Evolutionary conservation across 2,888 invertebrate species (phyloP).

Genomic region (Macaria notata): DNA sequence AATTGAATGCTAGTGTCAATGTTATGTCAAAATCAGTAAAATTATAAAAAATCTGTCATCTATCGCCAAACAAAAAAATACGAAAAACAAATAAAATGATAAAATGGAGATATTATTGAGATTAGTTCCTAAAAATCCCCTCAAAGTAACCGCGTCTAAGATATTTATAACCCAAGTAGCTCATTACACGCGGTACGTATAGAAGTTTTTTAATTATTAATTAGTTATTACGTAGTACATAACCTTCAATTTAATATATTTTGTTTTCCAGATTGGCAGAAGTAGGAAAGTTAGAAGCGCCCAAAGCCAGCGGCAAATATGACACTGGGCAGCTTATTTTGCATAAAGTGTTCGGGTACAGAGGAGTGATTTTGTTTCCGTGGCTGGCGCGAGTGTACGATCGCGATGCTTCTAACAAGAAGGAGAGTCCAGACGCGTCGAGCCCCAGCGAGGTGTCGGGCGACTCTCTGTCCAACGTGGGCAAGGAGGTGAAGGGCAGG

Average conservation of each 20-base stretch:
- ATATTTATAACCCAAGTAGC: constrained; percentile 70
- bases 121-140: constrained; percentile 64
- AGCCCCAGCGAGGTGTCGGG: constrained; percentile 52
- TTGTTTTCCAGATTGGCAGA: constrained; percentile 89
- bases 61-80: constrained; percentile 62
- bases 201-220: constrained; percentile 1
- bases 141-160: constrained; percentile 64
- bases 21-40: constrained; percentile 8
- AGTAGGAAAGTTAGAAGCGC: constrained; percentile 94
- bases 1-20: constrained; percentile 4
- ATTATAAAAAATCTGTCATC: constrained; percentile 13
- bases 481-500: constrained; percentile 94
- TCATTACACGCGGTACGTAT: constrained; percentile 68
- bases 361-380: constrained; percentile 98
- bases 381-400: constrained; percentile 98
- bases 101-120: constrained; percentile 79
- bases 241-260: constrained; percentile 52
- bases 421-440: constrained; percentile 71
- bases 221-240: constrained; percentile 53
- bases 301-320: constrained; percentile 94
- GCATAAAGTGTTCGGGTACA: constrained; percentile 98
- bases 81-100: constrained; percentile 66
- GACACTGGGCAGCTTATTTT: constrained; percentile 98
- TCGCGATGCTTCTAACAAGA: constrained; percentile 90
- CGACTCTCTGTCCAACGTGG: constrained; percentile 79